A percentile compares a stretch with the other conserved stretches of the same genome.
Evolutionary conservation across 2,113 vertebrate species (phyloP).

Genomic region (Lonchura striata): DNA sequence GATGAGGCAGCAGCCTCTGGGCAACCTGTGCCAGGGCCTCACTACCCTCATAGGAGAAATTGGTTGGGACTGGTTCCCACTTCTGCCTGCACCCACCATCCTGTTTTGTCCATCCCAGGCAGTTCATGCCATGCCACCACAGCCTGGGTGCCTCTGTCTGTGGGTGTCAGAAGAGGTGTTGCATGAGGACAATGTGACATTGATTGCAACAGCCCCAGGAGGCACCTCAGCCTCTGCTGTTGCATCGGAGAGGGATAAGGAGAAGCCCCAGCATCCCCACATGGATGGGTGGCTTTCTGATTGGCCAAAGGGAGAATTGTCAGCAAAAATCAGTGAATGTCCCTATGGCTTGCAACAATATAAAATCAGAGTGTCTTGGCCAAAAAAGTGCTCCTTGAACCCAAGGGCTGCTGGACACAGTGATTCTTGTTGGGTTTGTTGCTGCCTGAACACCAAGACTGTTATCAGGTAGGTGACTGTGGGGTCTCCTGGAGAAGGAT

Average conservation of each 20-base stretch:
- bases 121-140: background rate
- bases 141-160: rapidly evolving
- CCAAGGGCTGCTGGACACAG: rapidly evolving
- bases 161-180: background rate
- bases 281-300: background rate
- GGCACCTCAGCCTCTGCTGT: background rate
- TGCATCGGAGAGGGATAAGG: background rate
- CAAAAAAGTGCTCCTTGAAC: background rate
- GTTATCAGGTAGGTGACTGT: background rate
- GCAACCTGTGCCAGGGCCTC: background rate
- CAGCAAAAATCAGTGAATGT: background rate
- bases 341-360: background rate
- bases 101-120: background rate
- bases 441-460: background rate
- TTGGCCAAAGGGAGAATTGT: background rate
- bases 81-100: background rate
- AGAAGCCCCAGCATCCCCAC: background rate
- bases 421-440: background rate
- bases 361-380: background rate
- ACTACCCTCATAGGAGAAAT: background rate
- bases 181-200: background rate
- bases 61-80: background rate
- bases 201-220: background rate
- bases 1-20: background rate
- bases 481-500: background rate